These are phyloP conservation scores for Heloderma charlesbogerti DNA, from an alignment of 2,113 vertebrate species.

Conservation along the genomic window DNA sequence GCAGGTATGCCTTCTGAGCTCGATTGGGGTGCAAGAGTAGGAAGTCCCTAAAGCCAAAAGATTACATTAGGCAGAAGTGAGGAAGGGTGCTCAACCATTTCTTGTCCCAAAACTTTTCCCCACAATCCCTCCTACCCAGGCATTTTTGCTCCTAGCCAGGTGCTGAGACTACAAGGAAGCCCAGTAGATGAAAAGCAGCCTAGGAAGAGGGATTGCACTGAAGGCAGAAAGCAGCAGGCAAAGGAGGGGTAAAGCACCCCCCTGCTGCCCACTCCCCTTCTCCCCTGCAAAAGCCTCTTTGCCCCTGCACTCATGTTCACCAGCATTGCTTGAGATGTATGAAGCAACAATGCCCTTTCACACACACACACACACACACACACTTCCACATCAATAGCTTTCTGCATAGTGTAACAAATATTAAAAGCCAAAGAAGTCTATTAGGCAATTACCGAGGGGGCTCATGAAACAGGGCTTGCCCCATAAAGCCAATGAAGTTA, in stretches of 20 bases:
- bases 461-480: constrained; percentile 60
- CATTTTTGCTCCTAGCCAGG: too few species aligned
- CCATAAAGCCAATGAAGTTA: constrained; percentile 81
- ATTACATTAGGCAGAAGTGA: too few species aligned
- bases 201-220: not conserved
- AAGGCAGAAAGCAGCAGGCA: not conserved
- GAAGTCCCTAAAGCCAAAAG: too few species aligned
- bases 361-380: not conserved
- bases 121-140: not conserved
- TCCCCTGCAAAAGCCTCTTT: not conserved
- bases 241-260: not conserved
- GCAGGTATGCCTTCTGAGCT: too few species aligned
- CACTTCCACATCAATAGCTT: constrained; percentile 24
- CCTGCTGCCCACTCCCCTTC: not conserved
- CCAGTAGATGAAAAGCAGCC: not conserved
- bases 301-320: not conserved
- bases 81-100: too few species aligned
- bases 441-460: constrained; percentile 76
- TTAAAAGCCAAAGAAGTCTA: constrained; percentile 73
- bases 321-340: not conserved
- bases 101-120: too few species aligned
- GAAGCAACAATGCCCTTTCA: not conserved
- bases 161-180: not conserved
- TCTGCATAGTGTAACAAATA: constrained; percentile 63
- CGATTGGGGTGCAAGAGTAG: too few species aligned